Percentiles rank a stretch among this genome's conserved stretches.
Conservation (phyloP, 2,888 invertebrate genomes). For the Drosophila parthenogenetica region DNA sequence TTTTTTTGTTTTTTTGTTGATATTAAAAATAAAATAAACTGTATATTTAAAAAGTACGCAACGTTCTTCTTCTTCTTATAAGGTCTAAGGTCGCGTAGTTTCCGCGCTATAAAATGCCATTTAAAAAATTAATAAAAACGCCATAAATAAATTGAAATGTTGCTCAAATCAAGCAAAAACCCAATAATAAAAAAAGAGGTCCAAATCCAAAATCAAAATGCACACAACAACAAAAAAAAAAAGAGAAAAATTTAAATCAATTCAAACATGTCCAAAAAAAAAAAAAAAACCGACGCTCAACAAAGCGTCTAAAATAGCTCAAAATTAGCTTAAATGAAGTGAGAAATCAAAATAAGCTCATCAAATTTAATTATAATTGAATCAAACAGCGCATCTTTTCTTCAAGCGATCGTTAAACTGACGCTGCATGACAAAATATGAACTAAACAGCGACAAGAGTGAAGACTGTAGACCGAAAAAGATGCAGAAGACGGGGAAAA, state of each 20-base stretch:
- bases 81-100: slow-evolving; percentile 50
- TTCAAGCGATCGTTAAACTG: slow-evolving; percentile 69
- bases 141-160: slow-evolving; percentile 73
- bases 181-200: slow-evolving; percentile 25
- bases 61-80: slow-evolving; percentile 33
- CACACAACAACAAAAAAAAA: slow-evolving; percentile 6
- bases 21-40: slow-evolving; percentile 44
- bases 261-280: slow-evolving; percentile 41
- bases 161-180: slow-evolving; percentile 52
- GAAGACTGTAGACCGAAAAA: neutral
- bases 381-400: slow-evolving; percentile 51
- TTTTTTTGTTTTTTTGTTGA: slow-evolving; percentile 50
- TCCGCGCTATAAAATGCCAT: slow-evolving; percentile 62
- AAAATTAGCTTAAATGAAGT: slow-evolving; percentile 79
- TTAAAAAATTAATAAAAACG: slow-evolving; percentile 76
- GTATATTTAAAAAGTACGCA: slow-evolving; percentile 54
- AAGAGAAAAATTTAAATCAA: slow-evolving; percentile 51
- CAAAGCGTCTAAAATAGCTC: slow-evolving; percentile 61
- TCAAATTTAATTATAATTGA: slow-evolving; percentile 73
- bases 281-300: slow-evolving; percentile 41
- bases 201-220: slow-evolving; percentile 11
- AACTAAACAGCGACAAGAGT: neutral
- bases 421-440: slow-evolving; percentile 68
- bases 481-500: neutral
- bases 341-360: slow-evolving; percentile 78